Percentiles rank a stretch among this genome's conserved stretches.
phyloP scores from a whole-genome alignment of 2,113 vertebrate genomes.

The Gymnobelideus leadbeateri region DNA sequence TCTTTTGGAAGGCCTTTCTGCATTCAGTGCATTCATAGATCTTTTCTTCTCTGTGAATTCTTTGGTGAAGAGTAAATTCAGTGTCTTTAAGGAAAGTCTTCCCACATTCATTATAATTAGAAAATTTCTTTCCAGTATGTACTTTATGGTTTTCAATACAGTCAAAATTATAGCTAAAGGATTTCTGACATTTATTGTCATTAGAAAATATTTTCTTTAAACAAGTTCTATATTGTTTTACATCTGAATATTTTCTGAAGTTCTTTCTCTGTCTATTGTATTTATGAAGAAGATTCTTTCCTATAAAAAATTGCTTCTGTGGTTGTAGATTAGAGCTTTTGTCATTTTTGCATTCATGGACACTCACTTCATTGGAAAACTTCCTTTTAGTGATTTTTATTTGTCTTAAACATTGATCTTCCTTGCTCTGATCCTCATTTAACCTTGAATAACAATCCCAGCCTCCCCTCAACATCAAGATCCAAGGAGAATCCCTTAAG shows the following conservation, averaged over 20 bases:
- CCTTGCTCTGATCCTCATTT: neutral
- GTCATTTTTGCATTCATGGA: neutral
- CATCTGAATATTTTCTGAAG: neutral
- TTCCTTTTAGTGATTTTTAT: neutral
- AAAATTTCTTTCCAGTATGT: neutral
- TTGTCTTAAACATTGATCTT: neutral
- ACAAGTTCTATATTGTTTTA: neutral
- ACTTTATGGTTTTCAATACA: neutral
- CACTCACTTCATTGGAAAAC: neutral
- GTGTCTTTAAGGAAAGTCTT: neutral
- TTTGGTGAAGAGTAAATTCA: neutral
- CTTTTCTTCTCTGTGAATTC: neutral
- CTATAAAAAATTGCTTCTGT: neutral
- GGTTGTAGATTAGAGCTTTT: neutral
- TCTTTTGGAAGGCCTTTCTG: neutral
- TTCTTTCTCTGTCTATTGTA: neutral
- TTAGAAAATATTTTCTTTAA: neutral
- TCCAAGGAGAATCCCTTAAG: neutral
- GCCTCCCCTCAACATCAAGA: neutral
- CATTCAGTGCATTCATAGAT: neutral
- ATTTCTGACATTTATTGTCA: constrained; percentile 26
- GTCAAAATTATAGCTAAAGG: neutral
- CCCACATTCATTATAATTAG: neutral
- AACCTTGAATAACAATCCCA: neutral
- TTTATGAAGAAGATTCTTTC: neutral